Percentiles rank a stretch among this genome's conserved stretches.
Conservation (phyloP, 2,113 vertebrate genomes). For the Hystrix cristata region DNA sequence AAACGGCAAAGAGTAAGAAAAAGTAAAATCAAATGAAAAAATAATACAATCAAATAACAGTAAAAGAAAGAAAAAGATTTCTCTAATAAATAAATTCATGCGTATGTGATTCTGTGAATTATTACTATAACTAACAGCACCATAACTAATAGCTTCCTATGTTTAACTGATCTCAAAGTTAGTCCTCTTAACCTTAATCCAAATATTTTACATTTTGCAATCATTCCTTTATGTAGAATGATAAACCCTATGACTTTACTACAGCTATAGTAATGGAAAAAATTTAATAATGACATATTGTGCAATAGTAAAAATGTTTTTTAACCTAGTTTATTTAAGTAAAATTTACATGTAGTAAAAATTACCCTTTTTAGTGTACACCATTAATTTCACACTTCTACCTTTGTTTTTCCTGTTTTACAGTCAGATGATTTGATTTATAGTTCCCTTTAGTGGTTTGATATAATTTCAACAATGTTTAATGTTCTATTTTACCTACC, state of each 20-base stretch:
- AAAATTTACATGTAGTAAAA: slow-evolving; percentile 32
- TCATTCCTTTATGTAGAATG: background rate
- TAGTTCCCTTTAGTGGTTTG: background rate
- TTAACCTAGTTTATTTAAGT: background rate
- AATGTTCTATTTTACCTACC: background rate
- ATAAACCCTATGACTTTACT: background rate
- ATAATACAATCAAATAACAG: no score
- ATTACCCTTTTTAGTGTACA: background rate
- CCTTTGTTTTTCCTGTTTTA: slow-evolving; percentile 44
- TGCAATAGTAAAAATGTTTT: background rate
- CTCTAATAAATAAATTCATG: background rate
- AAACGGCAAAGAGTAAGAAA: no score
- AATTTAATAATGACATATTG: background rate
- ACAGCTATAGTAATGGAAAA: background rate
- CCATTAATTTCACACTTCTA: slow-evolving; percentile 11
- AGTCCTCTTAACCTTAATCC: slow-evolving; percentile 1
- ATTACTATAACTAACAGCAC: background rate
- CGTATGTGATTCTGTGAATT: background rate
- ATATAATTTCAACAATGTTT: background rate
- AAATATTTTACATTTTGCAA: slow-evolving; percentile 56
- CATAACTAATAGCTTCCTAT: background rate
- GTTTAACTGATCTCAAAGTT: background rate
- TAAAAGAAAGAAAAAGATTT: background rate
- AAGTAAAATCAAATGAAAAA: no score
- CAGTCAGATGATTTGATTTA: slow-evolving; percentile 6